Conservation (phyloP, 2,113 vertebrate species). For the Oriolus oriolus region DNA sequence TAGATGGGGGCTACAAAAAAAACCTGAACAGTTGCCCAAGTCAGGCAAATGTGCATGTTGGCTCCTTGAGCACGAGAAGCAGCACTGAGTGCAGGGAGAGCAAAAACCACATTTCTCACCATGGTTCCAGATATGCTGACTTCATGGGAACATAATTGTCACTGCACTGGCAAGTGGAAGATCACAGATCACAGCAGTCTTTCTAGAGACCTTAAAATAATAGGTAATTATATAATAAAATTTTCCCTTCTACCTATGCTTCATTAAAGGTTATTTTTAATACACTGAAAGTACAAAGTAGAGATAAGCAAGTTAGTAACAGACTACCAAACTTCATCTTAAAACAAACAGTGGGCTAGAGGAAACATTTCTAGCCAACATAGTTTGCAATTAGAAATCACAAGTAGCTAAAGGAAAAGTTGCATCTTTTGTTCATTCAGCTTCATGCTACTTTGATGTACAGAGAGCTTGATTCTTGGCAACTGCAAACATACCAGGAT, state of each 20-base stretch:
- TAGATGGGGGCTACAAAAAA: background rate
- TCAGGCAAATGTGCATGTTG: accelerated
- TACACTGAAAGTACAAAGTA: background rate
- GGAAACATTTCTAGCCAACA: background rate
- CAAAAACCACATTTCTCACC: background rate
- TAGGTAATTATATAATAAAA: background rate
- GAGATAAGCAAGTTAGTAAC: background rate
- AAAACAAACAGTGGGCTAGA: background rate
- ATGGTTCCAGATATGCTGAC: background rate
- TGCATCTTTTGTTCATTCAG: background rate
- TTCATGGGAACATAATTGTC: background rate
- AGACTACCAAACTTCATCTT: background rate
- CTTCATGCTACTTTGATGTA: background rate
- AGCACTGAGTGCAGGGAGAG: accelerated
- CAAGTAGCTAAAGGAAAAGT: background rate
- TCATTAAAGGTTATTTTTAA: background rate
- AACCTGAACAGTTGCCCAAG: background rate
- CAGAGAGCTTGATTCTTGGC: background rate
- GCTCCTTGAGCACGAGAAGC: accelerated
- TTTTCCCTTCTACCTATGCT: background rate
- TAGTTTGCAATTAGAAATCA: background rate
- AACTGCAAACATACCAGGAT: background rate
- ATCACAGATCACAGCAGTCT: background rate
- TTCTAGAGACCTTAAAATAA: background rate
- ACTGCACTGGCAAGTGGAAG: background rate